These are phyloP conservation scores for Eupleurogrammus muticus DNA, from an alignment of 2,797 vertebrate genomes.

Conservation along the genomic window DNA sequence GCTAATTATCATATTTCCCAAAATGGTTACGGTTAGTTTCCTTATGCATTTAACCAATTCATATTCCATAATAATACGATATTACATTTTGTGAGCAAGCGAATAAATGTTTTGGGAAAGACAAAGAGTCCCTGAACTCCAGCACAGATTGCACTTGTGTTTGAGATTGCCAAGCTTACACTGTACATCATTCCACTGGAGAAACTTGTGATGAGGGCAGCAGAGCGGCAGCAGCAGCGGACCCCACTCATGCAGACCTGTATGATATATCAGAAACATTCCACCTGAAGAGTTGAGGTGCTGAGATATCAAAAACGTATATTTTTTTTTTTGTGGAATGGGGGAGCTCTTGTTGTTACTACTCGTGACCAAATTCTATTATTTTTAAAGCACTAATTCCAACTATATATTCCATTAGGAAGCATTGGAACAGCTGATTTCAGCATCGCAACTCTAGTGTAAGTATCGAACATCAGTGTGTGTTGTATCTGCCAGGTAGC, in stretches of 20 bases:
- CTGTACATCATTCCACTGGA: conserved; percentile 30
- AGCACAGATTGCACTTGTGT: conserved; percentile 48
- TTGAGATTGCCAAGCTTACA: conserved; percentile 48
- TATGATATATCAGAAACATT: conserved; percentile 45
- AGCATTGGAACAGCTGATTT: conserved; percentile 12
- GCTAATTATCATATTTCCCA: background rate
- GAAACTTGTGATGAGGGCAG: conserved; percentile 18
- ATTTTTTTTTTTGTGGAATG: background rate
- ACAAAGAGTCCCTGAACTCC: conserved; percentile 24
- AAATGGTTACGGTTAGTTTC: no score
- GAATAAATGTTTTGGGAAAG: conserved; percentile 57
- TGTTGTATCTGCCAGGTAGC: conserved; percentile 62
- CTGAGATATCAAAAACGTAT: conserved; percentile 16
- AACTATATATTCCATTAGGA: conserved; percentile 9
- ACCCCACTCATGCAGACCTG: conserved; percentile 34
- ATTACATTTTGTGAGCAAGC: conserved; percentile 22
- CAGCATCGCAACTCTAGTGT: conserved; percentile 28
- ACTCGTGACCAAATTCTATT: conserved; percentile 40
- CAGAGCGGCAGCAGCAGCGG: conserved; percentile 23
- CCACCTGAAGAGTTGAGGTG: conserved; percentile 45
- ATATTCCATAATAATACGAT: no score
- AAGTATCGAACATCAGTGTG: conserved; percentile 74
- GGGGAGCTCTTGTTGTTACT: conserved; percentile 22
- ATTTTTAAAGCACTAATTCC: conserved; percentile 21
- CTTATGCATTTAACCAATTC: no score